Conservation (phyloP, 2,888 invertebrate genomes). For the Nematopogon swammerdamellus region DNA sequence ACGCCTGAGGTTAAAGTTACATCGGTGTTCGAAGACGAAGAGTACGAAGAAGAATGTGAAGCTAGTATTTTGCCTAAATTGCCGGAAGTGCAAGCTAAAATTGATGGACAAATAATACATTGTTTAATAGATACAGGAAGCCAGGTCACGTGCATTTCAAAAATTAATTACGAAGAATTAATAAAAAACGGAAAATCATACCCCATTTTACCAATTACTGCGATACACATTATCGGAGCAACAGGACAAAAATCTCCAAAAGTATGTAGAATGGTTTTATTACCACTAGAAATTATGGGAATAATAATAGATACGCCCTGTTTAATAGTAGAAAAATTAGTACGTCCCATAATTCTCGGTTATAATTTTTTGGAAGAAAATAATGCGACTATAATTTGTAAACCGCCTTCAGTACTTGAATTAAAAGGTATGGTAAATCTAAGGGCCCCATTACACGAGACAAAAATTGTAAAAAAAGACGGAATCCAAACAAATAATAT, state of each 20-base stretch:
- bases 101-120: background rate
- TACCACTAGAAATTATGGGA: too few relatives aligned
- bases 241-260: too few relatives aligned
- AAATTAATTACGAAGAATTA: background rate
- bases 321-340: background rate
- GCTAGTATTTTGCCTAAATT: background rate
- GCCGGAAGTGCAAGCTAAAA: background rate
- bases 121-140: conserved; percentile 2
- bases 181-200: too few relatives aligned
- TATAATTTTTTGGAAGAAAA: background rate
- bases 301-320: too few relatives aligned
- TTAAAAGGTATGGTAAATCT: background rate
- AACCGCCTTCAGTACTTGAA: background rate
- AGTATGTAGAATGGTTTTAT: too few relatives aligned
- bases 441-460: too few relatives aligned
- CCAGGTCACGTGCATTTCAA: conserved; percentile 1
- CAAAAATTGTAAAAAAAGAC: too few relatives aligned
- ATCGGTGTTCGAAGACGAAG: background rate
- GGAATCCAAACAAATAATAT: too few relatives aligned
- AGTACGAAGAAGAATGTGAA: background rate
- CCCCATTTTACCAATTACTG: too few relatives aligned
- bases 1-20: too few relatives aligned
- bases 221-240: too few relatives aligned
- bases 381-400: too few relatives aligned
- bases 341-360: background rate